Conservation (phyloP, 2,113 vertebrate species). For the zebrafish (Danio rerio) region DNA sequence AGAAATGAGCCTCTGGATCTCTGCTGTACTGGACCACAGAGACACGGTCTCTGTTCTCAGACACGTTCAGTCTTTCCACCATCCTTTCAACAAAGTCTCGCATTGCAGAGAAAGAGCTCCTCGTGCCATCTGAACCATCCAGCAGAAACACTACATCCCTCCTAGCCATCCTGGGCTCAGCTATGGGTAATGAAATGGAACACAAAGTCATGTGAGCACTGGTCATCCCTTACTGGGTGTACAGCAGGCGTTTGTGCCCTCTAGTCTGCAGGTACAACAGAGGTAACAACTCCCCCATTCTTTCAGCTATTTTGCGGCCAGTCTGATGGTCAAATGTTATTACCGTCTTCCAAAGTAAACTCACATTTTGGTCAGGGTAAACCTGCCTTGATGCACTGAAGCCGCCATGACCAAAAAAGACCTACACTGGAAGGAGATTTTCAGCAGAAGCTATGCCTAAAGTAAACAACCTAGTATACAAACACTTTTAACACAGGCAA, state of each 20-base stretch:
- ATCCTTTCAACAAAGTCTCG: slow-evolving; percentile 87
- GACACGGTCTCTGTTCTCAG: slow-evolving; percentile 71
- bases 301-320: not conserved
- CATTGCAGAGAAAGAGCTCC: slow-evolving; percentile 81
- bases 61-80: slow-evolving; percentile 83
- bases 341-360: not conserved
- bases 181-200: slow-evolving; percentile 46
- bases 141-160: slow-evolving; percentile 92
- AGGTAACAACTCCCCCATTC: too few relatives aligned
- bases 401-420: too few relatives aligned
- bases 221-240: not conserved
- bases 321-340: not conserved
- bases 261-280: too few relatives aligned
- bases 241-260: too few relatives aligned
- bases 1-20: too few relatives aligned
- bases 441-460: too few relatives aligned
- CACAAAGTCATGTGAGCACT: slow-evolving; percentile 48
- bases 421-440: too few relatives aligned
- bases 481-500: too few relatives aligned
- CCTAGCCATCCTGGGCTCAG: slow-evolving; percentile 68
- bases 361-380: not conserved
- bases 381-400: too few relatives aligned
- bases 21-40: too few relatives aligned
- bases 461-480: too few relatives aligned
- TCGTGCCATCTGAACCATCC: slow-evolving; percentile 84